Evolutionary conservation across 2,888 invertebrate species (phyloP).

Genomic region (Chalcosyrphus nemorum): DNA sequence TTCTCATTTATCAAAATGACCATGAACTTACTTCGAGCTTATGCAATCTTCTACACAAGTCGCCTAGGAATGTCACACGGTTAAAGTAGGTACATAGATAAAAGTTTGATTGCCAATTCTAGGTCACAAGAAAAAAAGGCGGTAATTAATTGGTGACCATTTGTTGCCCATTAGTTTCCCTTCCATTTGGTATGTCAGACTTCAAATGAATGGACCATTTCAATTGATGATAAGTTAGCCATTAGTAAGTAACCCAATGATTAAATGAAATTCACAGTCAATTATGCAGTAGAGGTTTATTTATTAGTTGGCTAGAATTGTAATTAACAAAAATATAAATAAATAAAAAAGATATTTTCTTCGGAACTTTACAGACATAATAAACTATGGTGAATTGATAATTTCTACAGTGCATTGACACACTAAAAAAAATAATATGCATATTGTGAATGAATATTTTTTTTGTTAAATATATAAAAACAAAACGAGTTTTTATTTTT

Average conservation of each 20-base stretch:
- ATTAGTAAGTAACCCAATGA: not conserved
- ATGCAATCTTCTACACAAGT: not conserved
- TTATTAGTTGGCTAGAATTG: not conserved
- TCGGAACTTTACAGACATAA: too few relatives aligned
- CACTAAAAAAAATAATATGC: too few relatives aligned
- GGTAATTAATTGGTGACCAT: slow-evolving; percentile 21
- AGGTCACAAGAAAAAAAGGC: not conserved
- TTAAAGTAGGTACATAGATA: too few relatives aligned
- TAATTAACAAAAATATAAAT: not conserved
- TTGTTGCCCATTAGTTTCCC: slow-evolving; percentile 7
- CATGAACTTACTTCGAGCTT: not conserved
- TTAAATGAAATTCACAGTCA: slow-evolving; percentile 42
- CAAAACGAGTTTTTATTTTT: too few relatives aligned
- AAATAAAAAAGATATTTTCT: too few relatives aligned
- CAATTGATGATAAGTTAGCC: slow-evolving; percentile 18
- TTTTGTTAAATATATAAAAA: too few relatives aligned
- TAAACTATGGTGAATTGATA: too few relatives aligned
- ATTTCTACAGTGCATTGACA: too few relatives aligned
- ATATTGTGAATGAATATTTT: too few relatives aligned
- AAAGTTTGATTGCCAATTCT: not conserved
- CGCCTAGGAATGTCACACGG: not conserved
- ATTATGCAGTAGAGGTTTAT: not conserved
- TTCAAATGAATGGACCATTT: not conserved
- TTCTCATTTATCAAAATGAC: not conserved
- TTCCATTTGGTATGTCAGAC: not conserved